These are phyloP conservation scores for Pollenia labialis DNA, from an alignment of 2,888 invertebrate genomes.

Conservation along the genomic window DNA sequence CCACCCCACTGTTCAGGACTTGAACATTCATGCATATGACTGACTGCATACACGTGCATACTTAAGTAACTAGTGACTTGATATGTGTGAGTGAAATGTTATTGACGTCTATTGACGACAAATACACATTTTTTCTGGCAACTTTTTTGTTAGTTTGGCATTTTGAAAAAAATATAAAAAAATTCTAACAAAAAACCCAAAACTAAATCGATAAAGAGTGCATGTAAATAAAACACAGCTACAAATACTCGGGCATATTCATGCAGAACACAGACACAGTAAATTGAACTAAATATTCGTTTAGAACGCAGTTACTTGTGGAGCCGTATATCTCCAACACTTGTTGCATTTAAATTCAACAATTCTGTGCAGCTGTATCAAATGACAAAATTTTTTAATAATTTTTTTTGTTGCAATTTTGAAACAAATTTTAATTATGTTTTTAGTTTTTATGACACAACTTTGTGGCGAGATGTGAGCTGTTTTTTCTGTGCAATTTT, in stretches of 20 bases:
- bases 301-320: constrained; percentile 5
- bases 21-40: constrained; percentile 7
- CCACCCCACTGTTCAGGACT: constrained; percentile 24
- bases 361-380: constrained; percentile 56
- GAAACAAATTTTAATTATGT: constrained; percentile 1
- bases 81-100: background rate
- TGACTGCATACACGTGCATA: background rate
- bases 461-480: background rate
- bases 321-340: constrained; percentile 38
- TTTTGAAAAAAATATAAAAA: constrained; percentile 29
- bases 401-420: constrained; percentile 34
- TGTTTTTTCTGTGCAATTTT: background rate
- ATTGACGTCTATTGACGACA: constrained; percentile 50
- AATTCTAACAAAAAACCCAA: background rate
- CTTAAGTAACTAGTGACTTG: background rate
- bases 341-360: constrained; percentile 54
- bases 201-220: constrained; percentile 45
- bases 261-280: background rate
- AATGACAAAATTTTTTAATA: constrained; percentile 26
- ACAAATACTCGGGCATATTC: background rate
- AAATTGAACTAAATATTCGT: background rate
- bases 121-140: constrained; percentile 9
- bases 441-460: constrained; percentile 14
- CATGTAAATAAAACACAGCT: background rate
- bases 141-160: constrained; percentile 47